Base-by-base conservation (phyloP, 2,797 vertebrate genomes). In the Atherinosoma microstoma region DNA sequence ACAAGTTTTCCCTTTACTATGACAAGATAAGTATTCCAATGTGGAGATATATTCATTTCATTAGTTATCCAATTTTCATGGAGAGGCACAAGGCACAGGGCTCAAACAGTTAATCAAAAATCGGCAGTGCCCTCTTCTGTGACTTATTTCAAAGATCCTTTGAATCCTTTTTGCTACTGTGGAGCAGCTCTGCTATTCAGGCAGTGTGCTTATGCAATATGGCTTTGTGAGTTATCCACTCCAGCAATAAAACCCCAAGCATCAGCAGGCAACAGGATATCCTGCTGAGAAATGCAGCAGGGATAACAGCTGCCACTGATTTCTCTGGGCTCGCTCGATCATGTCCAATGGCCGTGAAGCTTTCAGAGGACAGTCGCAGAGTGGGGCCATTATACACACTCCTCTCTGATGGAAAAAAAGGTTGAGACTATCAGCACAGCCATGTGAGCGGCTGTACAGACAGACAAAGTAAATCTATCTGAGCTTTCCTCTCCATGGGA, bases 241-340 rank as follows among this genome's bases (percentile, higher is more conserved):
- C 20, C 34, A 67, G 77, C 67, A 69, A 64, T 70, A 79, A 82
- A 84, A 84, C 64, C 63, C 65, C 20, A 32, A 69, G 62, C 62
- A 77, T 78, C 62, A 69, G 77, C 67, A 64, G 78, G 84, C 74
- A 79, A 79, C 82, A 85, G 68, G 84, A 91, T 69, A 76, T 80
- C 87, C 83, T 89, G 84, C 84, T 79, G 88, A 77, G 91, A 86
- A 79, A 82, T 75, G 71, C 66, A 62, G 40, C 80, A 66, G 75
- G 34, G 60, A 79, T 70, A 87, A 86, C 84, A 85, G 82, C 85
- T 77, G 77, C 80, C 11, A 18, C 61, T 69, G 83, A 82, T 85
- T 78, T 84, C 70, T 77, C 79, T 53, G 34, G 36, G 78, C 59
- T 72, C 18, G 75, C 73, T 87, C 75, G 22, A 92, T 89, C 78